Evolutionary conservation across 2,888 invertebrate genomes (phyloP), one percentile per base, ranked within the genome.

Genomic region (Lepidocyrtinus sp.): DNA sequence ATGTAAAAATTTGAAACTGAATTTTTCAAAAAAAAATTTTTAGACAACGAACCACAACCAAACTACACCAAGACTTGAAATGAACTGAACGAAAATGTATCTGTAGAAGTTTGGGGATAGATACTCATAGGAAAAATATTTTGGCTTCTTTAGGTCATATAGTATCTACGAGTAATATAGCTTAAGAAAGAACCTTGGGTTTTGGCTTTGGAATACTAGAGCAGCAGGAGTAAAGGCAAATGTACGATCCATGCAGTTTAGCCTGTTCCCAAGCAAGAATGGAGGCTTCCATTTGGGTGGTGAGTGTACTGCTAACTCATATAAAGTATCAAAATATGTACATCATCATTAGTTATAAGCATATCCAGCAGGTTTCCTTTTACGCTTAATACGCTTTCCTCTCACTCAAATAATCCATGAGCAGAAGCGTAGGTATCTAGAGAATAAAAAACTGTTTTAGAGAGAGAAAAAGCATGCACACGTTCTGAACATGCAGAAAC

Each of bases 41-140:
- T n/a, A n/a, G n/a, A n/a, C n/a, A n/a, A n/a, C n/a, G n/a, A n/a
- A n/a, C n/a, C 46, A 50, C 50, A 68, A 50, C 68, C 45, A 25
- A n/a, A 17, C 26, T 21, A 19, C 59, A 70, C 27, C 70, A 70
- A 59, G 46, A 25, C 70, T 19, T 61, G 27, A 25, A 25, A 59
- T 61, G 70, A 70, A 70, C 70, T 70, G 70, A 70, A 22, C 12
- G 22, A 59, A n/a, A 27, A 27, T 70, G 19, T 19, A 70, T 36
- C 36, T 36, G 36, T 36, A 12, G 36, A 36, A 12, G 36, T 12
- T 36, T 12, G 36, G 36, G 5, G n/a, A n/a, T n/a, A n/a, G n/a
- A n/a, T n/a, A n/a, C n/a, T n/a, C n/a, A n/a, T n/a, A n/a, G 12
- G 36, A 36, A 36, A 12, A 36, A 36, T 36, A 36, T 36, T 36